A percentile compares a stretch with the other conserved stretches of the same genome.
These are phyloP conservation scores for Arnoldichthys spilopterus DNA, from an alignment of 2,797 vertebrate species.

Conservation along the genomic window DNA sequence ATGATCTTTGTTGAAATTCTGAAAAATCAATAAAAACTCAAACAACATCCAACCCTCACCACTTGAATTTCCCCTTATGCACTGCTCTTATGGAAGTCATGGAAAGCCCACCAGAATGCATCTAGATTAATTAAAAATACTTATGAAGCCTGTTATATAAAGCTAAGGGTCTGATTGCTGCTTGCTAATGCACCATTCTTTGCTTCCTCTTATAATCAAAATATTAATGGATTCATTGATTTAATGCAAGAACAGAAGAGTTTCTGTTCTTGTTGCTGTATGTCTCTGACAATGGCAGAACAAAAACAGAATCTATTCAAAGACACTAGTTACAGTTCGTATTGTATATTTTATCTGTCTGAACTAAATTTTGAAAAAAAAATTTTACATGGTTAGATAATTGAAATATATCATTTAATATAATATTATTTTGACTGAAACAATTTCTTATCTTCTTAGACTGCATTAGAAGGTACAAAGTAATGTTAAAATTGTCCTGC, in stretches of 20 bases:
- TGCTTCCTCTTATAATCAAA: background rate
- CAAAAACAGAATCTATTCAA: too few relatives aligned
- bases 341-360: too few relatives aligned
- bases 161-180: background rate
- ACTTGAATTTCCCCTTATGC: background rate
- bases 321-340: too few relatives aligned
- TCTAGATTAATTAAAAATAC: background rate
- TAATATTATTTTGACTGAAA: background rate
- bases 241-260: background rate
- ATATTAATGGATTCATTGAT: background rate
- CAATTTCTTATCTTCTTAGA: too few relatives aligned
- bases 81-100: background rate
- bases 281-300: too few relatives aligned
- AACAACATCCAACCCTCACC: background rate
- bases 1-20: constrained; percentile 23
- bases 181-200: background rate
- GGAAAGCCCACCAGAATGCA: background rate
- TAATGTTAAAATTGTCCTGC: too few relatives aligned
- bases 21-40: constrained; percentile 11
- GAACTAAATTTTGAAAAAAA: too few relatives aligned
- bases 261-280: background rate
- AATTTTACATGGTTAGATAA: background rate
- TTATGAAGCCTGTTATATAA: background rate
- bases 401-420: background rate
- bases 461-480: too few relatives aligned